Conservation (phyloP, 2,113 vertebrate genomes). For the Nyctereutes procyonoides region DNA sequence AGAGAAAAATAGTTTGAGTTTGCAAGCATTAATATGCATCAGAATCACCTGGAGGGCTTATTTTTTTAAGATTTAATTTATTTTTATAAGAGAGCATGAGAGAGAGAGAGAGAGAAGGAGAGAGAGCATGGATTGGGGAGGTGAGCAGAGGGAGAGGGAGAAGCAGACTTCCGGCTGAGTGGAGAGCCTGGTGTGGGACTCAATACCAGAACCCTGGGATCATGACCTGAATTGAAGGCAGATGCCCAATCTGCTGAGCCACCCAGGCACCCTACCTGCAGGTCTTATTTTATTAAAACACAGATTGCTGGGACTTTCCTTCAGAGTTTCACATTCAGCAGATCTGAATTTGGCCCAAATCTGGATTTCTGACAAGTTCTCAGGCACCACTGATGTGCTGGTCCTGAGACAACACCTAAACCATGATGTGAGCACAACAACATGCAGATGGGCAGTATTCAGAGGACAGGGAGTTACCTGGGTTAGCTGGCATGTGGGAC, state of each 20-base stretch:
- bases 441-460: neutral
- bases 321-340: neutral
- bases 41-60: neutral
- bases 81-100: too few species aligned
- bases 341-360: neutral
- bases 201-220: too few species aligned
- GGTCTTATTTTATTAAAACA: neutral
- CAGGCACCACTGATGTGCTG: neutral
- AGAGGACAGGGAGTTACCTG: fast-evolving
- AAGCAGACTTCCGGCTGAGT: too few species aligned
- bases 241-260: too few species aligned
- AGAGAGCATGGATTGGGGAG: too few species aligned
- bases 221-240: too few species aligned
- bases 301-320: neutral
- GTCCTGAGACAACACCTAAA: neutral
- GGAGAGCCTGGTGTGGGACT: too few species aligned
- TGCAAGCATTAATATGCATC: neutral
- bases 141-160: too few species aligned
- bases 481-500: neutral
- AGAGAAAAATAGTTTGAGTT: neutral
- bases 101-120: too few species aligned
- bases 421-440: neutral
- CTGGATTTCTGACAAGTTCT: neutral
- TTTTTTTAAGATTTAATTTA: too few species aligned
- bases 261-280: too few species aligned